Conservation (phyloP, 2,888 invertebrate species). For the Thalpophila matura region DNA sequence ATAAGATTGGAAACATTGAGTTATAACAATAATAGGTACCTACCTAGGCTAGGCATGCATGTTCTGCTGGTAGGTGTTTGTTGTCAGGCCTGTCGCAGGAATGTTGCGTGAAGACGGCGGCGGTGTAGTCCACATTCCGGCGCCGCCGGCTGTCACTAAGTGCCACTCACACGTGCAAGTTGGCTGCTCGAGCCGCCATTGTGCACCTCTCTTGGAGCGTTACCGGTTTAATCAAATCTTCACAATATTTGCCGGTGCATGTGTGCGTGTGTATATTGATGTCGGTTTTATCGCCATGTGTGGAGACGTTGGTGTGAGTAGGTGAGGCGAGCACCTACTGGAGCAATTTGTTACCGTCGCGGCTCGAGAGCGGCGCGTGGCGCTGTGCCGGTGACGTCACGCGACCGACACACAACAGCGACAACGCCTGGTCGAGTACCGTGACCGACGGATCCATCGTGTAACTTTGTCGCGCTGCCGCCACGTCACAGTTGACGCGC, state of each 20-base stretch:
- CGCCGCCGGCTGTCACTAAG: conserved; percentile 3
- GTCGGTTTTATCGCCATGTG: conserved; percentile 1
- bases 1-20: no score
- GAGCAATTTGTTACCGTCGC: background rate
- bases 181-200: background rate
- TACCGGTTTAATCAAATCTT: conserved; percentile 9
- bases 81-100: background rate
- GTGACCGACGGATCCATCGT: no score
- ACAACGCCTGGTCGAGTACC: no score
- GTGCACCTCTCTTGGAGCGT: background rate
- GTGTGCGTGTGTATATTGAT: background rate
- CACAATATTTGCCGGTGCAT: background rate
- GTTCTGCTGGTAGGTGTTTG: no score
- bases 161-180: background rate
- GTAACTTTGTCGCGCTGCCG: no score
- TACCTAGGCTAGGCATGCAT: no score
- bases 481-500: no score
- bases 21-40: no score
- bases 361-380: no score
- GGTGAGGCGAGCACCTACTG: background rate
- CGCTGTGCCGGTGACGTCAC: no score
- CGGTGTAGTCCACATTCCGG: background rate
- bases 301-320: background rate
- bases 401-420: no score
- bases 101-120: background rate